Evolutionary conservation across 2,888 invertebrate genomes (phyloP).

Genomic region (Agonum fuliginosum): DNA sequence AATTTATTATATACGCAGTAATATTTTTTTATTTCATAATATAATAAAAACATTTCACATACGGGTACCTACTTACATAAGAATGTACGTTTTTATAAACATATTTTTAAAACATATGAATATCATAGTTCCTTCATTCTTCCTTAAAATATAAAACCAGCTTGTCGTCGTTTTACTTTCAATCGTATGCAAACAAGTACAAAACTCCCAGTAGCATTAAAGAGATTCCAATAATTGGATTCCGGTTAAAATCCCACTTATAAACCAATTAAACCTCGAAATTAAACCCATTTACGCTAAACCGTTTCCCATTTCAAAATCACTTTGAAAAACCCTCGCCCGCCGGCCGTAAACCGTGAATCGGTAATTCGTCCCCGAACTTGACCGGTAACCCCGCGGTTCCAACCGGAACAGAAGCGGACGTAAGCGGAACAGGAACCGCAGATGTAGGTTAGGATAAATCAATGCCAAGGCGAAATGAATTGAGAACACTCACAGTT

Average conservation of each 20-base stretch:
- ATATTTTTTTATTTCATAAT: too few relatives aligned
- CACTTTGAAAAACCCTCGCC: conserved; percentile 16
- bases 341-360: neutral
- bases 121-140: too few relatives aligned
- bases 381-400: conserved; percentile 26
- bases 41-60: too few relatives aligned
- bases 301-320: conserved; percentile 6
- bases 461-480: conserved; percentile 39
- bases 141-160: too few relatives aligned
- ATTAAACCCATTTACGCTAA: conserved; percentile 8
- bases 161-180: too few relatives aligned
- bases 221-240: neutral
- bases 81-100: too few relatives aligned
- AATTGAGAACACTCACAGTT: conserved; percentile 13
- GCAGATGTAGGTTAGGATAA: conserved; percentile 33
- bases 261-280: conserved; percentile 12
- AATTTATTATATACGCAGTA: too few relatives aligned
- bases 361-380: conserved; percentile 29
- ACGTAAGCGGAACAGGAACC: neutral
- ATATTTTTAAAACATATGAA: too few relatives aligned
- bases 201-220: neutral
- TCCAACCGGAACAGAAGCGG: neutral
- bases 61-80: too few relatives aligned
- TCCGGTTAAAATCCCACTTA: neutral
- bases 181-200: too few relatives aligned